phyloP scores from a whole-genome alignment of 2,888 invertebrate genomes.

The Cephus sareptanus region DNA sequence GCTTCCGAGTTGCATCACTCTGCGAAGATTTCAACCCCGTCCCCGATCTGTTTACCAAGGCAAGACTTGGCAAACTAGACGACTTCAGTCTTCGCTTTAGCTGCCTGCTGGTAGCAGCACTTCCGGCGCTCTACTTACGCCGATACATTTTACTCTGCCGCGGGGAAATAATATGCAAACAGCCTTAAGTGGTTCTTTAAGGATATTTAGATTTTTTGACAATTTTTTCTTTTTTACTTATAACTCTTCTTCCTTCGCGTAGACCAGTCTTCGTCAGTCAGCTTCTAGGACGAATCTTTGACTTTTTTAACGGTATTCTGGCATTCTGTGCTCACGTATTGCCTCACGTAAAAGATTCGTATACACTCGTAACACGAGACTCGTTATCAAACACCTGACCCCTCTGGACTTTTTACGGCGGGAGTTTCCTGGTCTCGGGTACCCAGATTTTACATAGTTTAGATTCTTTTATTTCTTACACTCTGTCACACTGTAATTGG shows the following conservation, averaged over 20 bases:
- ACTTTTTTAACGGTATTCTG: not conserved
- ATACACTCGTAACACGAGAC: not conserved
- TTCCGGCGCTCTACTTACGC: not conserved
- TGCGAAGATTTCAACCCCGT: constrained; percentile 20
- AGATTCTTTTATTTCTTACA: not conserved
- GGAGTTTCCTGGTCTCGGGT: not conserved
- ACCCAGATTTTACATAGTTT: not conserved
- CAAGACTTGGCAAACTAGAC: constrained; percentile 25
- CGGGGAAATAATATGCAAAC: not conserved
- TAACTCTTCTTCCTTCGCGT: not conserved
- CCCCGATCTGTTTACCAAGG: constrained; percentile 27
- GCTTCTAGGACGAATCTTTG: not conserved
- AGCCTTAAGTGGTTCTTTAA: not conserved
- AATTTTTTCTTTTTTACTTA: not conserved
- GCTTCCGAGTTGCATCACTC: not conserved
- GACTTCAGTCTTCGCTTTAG: not conserved
- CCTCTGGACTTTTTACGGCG: not conserved
- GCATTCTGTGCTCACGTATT: not conserved
- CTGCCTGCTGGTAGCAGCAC: not conserved
- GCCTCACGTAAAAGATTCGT: not conserved
- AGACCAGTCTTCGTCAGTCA: not conserved
- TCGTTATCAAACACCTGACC: not conserved
- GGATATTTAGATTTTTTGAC: not conserved
- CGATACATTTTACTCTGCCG: not conserved
- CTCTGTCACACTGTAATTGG: not conserved